These are phyloP conservation scores for Drosophila jambulina DNA, from an alignment of 1,140 invertebrate species.

Conservation along the genomic window DNA sequence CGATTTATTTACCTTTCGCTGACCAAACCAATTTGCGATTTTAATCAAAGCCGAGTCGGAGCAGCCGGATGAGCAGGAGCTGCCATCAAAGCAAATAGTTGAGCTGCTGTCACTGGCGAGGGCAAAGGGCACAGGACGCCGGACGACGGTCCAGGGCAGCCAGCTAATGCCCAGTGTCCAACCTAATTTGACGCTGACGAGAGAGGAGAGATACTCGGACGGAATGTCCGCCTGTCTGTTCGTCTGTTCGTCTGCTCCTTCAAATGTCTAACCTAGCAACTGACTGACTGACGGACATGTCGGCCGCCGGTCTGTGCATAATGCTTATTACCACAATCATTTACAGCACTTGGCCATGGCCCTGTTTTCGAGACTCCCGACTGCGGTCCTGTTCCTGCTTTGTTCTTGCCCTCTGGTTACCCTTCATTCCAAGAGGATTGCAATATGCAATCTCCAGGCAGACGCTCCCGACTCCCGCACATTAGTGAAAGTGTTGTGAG, in stretches of 20 bases:
- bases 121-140: constrained; percentile 35
- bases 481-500: constrained; percentile 70
- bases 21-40: constrained; percentile 65
- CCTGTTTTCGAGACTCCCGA: constrained; percentile 1
- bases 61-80: constrained; percentile 11
- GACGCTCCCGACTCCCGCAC: constrained; percentile 26
- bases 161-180: constrained; percentile 58
- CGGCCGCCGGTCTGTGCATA: constrained; percentile 64
- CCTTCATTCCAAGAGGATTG: constrained; percentile 57
- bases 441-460: constrained; percentile 70
- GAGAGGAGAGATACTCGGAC: constrained; percentile 21
- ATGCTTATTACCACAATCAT: constrained; percentile 76
- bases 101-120: constrained; percentile 37
- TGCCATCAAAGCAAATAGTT: constrained; percentile 67
- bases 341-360: constrained; percentile 40
- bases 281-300: constrained; percentile 43
- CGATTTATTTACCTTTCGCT: constrained; percentile 55
- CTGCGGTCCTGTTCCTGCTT: background rate
- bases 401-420: background rate
- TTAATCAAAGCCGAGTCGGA: constrained; percentile 58
- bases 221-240: constrained; percentile 32
- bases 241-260: constrained; percentile 22
- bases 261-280: constrained; percentile 6
- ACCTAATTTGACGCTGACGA: constrained; percentile 77
- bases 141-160: constrained; percentile 10